Conservation (phyloP, 1,140 invertebrate species). For the Drosophila bocki region DNA sequence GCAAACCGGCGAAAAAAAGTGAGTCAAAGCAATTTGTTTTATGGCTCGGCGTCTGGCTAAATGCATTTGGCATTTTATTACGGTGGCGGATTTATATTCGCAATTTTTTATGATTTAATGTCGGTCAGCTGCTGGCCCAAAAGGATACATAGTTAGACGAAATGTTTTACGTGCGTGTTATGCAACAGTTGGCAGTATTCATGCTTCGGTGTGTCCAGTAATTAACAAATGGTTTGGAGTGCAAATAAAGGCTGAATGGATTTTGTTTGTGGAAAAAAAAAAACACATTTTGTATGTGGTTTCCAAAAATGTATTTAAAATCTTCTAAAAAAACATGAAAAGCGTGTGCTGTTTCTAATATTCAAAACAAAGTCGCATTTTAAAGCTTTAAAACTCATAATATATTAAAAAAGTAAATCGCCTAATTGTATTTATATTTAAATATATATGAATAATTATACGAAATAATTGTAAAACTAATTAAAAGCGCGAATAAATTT, state of each 20-base stretch:
- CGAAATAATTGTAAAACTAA: not conserved
- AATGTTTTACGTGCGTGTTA: conserved; percentile 67
- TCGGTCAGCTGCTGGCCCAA: conserved; percentile 50
- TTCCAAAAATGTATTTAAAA: not conserved
- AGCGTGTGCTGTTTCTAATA: not conserved
- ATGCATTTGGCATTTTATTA: conserved; percentile 68
- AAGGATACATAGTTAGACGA: conserved; percentile 56
- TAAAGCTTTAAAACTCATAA: too few species aligned
- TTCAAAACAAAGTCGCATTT: too few species aligned
- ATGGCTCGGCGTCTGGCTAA: conserved; percentile 42
- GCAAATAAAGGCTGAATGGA: conserved; percentile 12
- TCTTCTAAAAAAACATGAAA: not conserved
- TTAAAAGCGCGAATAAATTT: not conserved
- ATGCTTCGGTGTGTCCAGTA: conserved; percentile 7
- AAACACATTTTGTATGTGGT: too few species aligned
- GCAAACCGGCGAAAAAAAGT: conserved; percentile 37
- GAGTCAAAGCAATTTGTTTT: conserved; percentile 60
- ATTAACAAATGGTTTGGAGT: conserved; percentile 18
- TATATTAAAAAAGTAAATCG: too few species aligned
- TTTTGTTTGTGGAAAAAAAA: conserved; percentile 21
- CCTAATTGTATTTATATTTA: too few species aligned
- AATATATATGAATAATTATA: too few species aligned
- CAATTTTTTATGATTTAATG: conserved; percentile 62
- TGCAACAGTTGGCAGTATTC: conserved; percentile 52
- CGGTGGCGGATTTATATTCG: conserved; percentile 41